Conservation (phyloP, 2,113 vertebrate genomes). For the Plecturocebus donacophilus region DNA sequence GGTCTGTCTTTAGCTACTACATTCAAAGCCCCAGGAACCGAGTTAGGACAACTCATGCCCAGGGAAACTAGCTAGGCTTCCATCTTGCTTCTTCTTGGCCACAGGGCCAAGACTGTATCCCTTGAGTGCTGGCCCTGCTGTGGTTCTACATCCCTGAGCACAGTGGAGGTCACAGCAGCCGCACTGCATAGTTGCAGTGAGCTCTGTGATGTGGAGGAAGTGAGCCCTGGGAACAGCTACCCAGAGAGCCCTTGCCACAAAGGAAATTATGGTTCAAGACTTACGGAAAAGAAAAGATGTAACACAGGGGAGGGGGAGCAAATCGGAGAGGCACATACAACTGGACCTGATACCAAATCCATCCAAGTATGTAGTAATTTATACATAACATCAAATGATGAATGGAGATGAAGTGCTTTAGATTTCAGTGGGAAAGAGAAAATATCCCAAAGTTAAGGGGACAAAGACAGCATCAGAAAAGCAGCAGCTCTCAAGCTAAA, state of each 20-base stretch:
- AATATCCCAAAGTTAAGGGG: background rate
- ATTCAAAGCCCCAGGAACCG: background rate
- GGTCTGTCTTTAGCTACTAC: background rate
- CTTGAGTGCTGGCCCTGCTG: background rate
- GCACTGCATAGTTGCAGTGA: fast-evolving
- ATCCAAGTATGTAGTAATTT: background rate
- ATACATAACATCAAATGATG: background rate
- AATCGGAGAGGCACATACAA: background rate
- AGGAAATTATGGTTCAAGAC: background rate
- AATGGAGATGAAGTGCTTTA: background rate
- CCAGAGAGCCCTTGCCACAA: background rate
- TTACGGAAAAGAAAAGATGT: background rate
- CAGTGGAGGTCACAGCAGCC: fast-evolving
- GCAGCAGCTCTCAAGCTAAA: background rate
- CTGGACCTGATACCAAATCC: background rate
- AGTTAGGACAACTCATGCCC: background rate
- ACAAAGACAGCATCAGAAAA: background rate
- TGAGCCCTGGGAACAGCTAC: background rate
- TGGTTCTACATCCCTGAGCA: background rate
- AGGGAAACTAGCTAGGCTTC: background rate
- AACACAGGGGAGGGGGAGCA: background rate
- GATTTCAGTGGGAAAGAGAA: background rate
- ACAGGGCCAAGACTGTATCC: background rate
- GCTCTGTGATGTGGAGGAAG: background rate
- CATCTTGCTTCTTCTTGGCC: background rate